Evolutionary conservation across 2,888 invertebrate genomes (phyloP).

Genomic region (Halictus quadricinctus): DNA sequence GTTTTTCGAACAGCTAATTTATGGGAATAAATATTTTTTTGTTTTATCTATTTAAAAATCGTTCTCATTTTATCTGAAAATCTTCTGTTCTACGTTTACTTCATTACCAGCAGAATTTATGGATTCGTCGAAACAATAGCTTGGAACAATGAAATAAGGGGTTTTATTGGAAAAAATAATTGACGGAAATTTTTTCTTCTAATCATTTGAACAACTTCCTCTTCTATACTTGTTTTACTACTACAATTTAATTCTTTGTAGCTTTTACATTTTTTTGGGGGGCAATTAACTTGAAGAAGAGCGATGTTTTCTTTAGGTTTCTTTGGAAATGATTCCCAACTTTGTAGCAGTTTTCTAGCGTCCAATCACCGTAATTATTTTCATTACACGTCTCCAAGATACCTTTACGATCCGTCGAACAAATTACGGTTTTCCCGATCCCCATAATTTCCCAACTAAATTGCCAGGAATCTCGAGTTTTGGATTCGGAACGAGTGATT

Average conservation of each 20-base stretch:
- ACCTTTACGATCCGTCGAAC: background rate
- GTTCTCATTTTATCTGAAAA: too few species aligned
- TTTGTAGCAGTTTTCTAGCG: background rate
- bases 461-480: background rate
- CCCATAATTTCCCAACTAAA: background rate
- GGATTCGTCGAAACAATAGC: too few species aligned
- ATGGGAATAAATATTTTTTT: too few species aligned
- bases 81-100: too few species aligned
- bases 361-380: background rate
- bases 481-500: background rate
- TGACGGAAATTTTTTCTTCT: too few species aligned
- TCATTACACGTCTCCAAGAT: background rate
- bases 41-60: too few species aligned
- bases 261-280: background rate
- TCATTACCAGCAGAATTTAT: too few species aligned
- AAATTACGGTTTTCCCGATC: background rate
- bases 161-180: too few species aligned
- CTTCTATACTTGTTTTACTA: background rate
- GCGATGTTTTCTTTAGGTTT: background rate
- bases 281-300: background rate
- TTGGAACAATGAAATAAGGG: too few species aligned
- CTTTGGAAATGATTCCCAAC: background rate
- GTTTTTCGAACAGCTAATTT: too few species aligned
- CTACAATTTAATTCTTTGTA: background rate
- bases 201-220: too few species aligned